phyloP scores from a whole-genome alignment of 2,797 vertebrate species.

The Hypotaenidia philippensis region DNA sequence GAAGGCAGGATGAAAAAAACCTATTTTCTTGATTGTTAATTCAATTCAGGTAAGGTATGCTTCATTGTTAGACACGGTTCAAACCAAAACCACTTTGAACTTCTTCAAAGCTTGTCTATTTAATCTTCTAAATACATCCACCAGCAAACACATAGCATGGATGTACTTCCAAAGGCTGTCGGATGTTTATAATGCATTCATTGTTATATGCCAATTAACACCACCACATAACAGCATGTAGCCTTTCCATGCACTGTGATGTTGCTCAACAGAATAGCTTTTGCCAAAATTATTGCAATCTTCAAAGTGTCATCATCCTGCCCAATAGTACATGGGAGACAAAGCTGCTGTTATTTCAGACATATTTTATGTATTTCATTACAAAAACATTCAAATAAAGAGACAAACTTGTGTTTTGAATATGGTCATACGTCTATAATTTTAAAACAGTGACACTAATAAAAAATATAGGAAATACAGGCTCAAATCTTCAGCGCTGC shows the following conservation, averaged over 20 bases:
- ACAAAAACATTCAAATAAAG: not conserved
- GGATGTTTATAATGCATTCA: not conserved
- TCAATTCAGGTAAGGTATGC: not conserved
- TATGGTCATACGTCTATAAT: not conserved
- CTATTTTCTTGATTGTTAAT: not conserved
- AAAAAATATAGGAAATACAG: not conserved
- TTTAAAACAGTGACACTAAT: not conserved
- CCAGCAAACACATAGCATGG: not conserved
- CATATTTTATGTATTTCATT: not conserved
- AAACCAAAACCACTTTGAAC: slow-evolving; percentile 33
- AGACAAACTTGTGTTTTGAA: not conserved
- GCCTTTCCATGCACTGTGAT: slow-evolving; percentile 7
- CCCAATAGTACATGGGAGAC: not conserved
- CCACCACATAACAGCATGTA: not conserved
- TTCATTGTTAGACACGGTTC: not conserved
- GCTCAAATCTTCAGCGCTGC: not conserved
- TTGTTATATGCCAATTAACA: slow-evolving; percentile 32
- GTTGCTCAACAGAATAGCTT: not conserved
- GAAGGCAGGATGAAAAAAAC: not conserved
- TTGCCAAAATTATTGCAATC: not conserved
- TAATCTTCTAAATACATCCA: not conserved
- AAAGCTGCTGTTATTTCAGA: not conserved
- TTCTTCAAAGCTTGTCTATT: slow-evolving; percentile 24
- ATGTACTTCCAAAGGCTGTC: not conserved
- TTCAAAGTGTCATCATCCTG: not conserved